A percentile compares a stretch with the other conserved stretches of the same genome.
phyloP scores from a whole-genome alignment of 2,797 vertebrate species.

The Pseudotriccus pelzelni region DNA sequence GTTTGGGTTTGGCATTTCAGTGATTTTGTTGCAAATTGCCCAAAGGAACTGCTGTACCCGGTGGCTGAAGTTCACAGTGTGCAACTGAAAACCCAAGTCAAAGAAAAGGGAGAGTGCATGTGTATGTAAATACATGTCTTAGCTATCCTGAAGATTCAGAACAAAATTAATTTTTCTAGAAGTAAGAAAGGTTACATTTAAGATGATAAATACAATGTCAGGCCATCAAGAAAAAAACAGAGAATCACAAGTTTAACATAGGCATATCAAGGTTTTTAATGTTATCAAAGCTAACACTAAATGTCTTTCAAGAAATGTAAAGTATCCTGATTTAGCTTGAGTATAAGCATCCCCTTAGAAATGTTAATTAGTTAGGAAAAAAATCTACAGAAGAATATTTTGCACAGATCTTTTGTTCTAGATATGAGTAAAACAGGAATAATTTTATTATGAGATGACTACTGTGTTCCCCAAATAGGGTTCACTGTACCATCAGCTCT shows the following conservation, averaged over 20 bases:
- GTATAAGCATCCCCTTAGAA: conserved; percentile 33
- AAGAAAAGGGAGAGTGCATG: background rate
- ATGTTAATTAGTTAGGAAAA: conserved; percentile 24
- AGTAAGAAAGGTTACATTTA: background rate
- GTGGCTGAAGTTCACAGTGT: background rate
- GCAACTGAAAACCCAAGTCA: background rate
- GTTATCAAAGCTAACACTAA: background rate
- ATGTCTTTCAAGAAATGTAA: conserved; percentile 37
- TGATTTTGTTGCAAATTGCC: background rate
- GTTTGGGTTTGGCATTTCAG: background rate
- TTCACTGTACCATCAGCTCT: background rate
- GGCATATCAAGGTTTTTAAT: conserved; percentile 15
- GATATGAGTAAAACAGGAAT: background rate
- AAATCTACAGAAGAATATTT: conserved; percentile 8
- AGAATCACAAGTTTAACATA: background rate
- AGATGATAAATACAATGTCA: background rate
- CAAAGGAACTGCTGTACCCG: background rate
- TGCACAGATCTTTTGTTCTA: background rate
- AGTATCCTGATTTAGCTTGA: conserved; percentile 27
- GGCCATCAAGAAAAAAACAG: background rate
- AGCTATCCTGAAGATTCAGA: background rate
- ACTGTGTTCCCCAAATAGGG: background rate
- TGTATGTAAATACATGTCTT: background rate
- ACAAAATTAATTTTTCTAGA: background rate
- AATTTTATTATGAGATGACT: background rate